Evolutionary conservation across 2,797 vertebrate species (phyloP), one percentile per base, ranked within the genome.

Genomic region (Carduelis carduelis): DNA sequence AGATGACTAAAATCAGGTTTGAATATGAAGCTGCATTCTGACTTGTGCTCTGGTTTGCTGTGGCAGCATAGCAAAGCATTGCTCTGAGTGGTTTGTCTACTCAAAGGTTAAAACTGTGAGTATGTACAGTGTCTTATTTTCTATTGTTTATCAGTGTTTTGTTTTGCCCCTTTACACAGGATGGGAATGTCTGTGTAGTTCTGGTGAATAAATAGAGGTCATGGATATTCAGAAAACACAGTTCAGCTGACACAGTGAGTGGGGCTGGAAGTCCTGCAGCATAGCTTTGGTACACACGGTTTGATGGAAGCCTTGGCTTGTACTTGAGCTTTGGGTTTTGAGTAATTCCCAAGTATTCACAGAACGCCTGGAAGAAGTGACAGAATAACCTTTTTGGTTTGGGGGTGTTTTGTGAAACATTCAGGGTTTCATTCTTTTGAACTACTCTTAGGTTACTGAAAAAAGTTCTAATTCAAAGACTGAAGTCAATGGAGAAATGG

Each of bases 111-210:
- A 59, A 91, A 27, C 2, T 55, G 21, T 16, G 43, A n/a, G 13
- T 0, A 0, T 0, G 1, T 15, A 5, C 8, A 27, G 9, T 12
- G 14, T 4, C 14, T 4, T 47, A 14, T 55, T 64, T 87, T 23
- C 32, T 70, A 4, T 6, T 27, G 5, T 61, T 50, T 41, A 50
- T 34, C 19, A 26, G 9, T 47, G 10, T 3, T 77, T 34, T 41
- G 6, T 9, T 85, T 75, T 71, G n/a, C 7, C 15, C 18, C 11
- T 71, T 83, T n/a, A 17, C 2, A 4, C 4, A 50, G 27, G 57
- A 65, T 5, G 26, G 11, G 13, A 52, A 83, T 2, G 5, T 21
- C 17, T 64, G 21, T 52, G 11, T 19, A 26, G 12, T 32, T 71
- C 37, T 23, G 30, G 22, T 19, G 16, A 90, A 35, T 34, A 87